These are phyloP conservation scores for Pterocles burchelli DNA, from an alignment of 2,113 vertebrate genomes.

Conservation along the genomic window DNA sequence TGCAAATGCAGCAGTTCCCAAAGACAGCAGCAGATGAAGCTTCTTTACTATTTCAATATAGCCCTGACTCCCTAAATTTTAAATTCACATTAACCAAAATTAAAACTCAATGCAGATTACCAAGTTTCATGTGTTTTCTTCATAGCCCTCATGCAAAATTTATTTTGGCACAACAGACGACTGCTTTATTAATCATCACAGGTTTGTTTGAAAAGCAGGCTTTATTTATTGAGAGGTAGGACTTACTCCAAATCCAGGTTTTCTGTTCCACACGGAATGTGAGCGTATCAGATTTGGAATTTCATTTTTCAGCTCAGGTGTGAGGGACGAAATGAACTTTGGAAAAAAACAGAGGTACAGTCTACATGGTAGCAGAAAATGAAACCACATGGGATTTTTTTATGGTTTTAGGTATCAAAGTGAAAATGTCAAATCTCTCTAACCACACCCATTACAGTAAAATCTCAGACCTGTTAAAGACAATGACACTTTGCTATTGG, in stretches of 20 bases:
- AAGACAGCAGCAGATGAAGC: neutral
- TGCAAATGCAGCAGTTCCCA: neutral
- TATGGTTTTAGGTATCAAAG: slow-evolving; percentile 36
- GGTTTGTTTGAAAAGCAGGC: slow-evolving; percentile 47
- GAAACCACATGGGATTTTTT: neutral
- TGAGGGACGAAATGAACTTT: slow-evolving; percentile 3
- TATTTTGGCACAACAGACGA: slow-evolving; percentile 13
- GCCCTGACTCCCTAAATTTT: neutral
- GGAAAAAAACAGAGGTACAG: neutral
- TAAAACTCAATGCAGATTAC: neutral
- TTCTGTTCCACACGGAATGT: slow-evolving; percentile 37
- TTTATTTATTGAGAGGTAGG: slow-evolving; percentile 45
- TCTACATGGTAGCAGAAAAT: slow-evolving; percentile 6
- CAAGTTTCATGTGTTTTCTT: neutral
- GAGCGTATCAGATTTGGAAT: neutral
- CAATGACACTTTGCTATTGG: slow-evolving; percentile 17
- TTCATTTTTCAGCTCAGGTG: slow-evolving; percentile 48
- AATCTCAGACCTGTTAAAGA: slow-evolving; percentile 1
- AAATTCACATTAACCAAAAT: neutral
- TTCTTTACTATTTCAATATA: neutral
- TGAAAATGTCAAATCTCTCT: neutral
- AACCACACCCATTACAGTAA: slow-evolving; percentile 36
- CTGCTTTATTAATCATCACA: slow-evolving; percentile 45
- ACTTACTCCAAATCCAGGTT: slow-evolving; percentile 19
- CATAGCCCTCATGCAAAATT: neutral